Conservation (phyloP, 2,113 vertebrate species). For the Atherinomorus stipes region DNA sequence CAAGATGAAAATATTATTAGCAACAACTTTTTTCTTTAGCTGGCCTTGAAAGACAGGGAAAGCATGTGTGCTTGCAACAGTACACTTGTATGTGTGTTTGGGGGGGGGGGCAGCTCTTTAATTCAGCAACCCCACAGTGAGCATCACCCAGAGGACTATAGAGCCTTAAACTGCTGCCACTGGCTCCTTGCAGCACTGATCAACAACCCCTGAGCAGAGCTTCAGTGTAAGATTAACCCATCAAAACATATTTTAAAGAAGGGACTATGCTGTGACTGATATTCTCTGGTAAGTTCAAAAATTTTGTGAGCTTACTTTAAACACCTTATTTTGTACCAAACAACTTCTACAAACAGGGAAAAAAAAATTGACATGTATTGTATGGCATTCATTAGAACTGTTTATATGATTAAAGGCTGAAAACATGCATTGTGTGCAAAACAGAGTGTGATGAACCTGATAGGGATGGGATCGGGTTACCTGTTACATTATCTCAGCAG, state of each 20-base stretch:
- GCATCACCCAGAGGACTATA: not conserved
- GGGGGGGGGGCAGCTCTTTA: not conserved
- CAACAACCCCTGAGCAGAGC: not conserved
- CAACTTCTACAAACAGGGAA: not conserved
- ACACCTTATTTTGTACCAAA: not conserved
- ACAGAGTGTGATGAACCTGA: conserved; percentile 41
- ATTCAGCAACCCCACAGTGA: conserved; percentile 3
- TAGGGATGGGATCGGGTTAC: conserved; percentile 50
- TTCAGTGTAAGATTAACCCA: not conserved
- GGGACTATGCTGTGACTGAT: conserved; percentile 73
- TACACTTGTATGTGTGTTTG: conserved; percentile 5
- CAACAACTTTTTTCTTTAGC: too few species aligned
- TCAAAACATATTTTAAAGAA: not conserved
- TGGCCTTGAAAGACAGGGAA: not conserved
- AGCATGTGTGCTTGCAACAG: not conserved
- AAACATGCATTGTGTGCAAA: not conserved
- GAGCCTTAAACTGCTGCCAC: conserved; percentile 26
- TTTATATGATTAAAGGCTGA: not conserved
- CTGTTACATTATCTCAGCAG: conserved; percentile 12
- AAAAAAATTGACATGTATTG: not conserved
- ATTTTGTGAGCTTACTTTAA: not conserved
- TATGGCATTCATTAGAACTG: not conserved
- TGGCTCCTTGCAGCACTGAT: not conserved
- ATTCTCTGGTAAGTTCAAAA: conserved; percentile 66
- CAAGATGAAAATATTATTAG: too few species aligned